Evolutionary conservation across 2,797 vertebrate species (phyloP).

Genomic region (Leucoraja ocellata): DNA sequence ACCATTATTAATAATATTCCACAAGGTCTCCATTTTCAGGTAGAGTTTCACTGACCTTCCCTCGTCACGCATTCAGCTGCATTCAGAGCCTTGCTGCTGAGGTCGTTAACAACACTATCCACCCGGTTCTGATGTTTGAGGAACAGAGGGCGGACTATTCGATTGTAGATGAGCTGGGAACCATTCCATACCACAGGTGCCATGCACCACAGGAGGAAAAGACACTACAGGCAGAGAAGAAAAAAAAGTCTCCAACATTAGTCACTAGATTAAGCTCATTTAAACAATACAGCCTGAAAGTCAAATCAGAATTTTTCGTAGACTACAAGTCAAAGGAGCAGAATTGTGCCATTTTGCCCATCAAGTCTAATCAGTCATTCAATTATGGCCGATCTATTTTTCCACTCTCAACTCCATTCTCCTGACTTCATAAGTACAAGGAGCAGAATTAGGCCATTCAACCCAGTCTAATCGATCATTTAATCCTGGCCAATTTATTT

Average conservation of each 20-base stretch:
- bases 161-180: conserved; percentile 74
- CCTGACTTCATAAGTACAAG: too few relatives aligned
- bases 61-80: conserved; percentile 65
- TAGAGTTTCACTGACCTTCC: conserved; percentile 61
- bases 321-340: too few relatives aligned
- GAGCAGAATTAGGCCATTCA: too few relatives aligned
- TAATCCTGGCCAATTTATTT: too few relatives aligned
- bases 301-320: not conserved
- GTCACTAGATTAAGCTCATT: not conserved
- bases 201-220: conserved; percentile 97
- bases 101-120: conserved; percentile 68
- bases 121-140: conserved; percentile 71
- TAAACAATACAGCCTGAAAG: not conserved
- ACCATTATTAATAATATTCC: not conserved
- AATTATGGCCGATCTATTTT: too few relatives aligned
- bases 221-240: conserved; percentile 60
- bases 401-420: too few relatives aligned
- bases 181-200: conserved; percentile 83
- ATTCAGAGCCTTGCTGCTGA: conserved; percentile 67
- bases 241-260: not conserved
- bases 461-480: too few relatives aligned
- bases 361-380: too few relatives aligned
- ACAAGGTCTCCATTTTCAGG: accelerated
- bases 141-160: conserved; percentile 73
- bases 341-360: too few relatives aligned